Evolutionary conservation across 2,113 vertebrate genomes (phyloP).

Genomic region (Oreochromis spilurus): DNA sequence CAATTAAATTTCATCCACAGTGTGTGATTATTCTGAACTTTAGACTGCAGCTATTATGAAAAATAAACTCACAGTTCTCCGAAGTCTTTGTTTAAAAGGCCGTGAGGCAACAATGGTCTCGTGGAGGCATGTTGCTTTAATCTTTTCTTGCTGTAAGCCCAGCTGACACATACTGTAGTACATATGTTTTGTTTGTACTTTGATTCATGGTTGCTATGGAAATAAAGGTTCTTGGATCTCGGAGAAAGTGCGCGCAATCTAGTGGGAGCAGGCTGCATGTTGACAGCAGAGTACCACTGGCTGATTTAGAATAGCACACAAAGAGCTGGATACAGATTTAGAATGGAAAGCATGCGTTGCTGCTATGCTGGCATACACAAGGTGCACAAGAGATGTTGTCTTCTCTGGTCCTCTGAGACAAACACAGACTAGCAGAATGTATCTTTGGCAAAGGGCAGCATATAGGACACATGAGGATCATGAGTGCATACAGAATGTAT

Average conservation of each 20-base stretch:
- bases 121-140: neutral
- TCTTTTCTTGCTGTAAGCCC: neutral
- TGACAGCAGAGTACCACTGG: neutral
- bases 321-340: slow-evolving; percentile 21
- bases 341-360: neutral
- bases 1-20: neutral
- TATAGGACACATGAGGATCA: neutral
- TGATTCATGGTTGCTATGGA: slow-evolving; percentile 20
- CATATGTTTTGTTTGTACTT: neutral
- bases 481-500: neutral
- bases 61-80: neutral
- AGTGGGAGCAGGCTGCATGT: neutral
- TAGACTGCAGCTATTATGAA: neutral
- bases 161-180: neutral
- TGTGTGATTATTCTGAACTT: neutral
- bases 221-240: slow-evolving; percentile 1
- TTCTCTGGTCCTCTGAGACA: neutral
- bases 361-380: neutral
- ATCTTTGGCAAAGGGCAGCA: neutral
- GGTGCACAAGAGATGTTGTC: neutral
- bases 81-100: neutral
- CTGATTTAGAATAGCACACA: slow-evolving; percentile 9
- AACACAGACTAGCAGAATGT: neutral
- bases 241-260: neutral
- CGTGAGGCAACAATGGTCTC: neutral